phyloP scores from a whole-genome alignment of 2,113 vertebrate genomes.

The Chrysemys picta region DNA sequence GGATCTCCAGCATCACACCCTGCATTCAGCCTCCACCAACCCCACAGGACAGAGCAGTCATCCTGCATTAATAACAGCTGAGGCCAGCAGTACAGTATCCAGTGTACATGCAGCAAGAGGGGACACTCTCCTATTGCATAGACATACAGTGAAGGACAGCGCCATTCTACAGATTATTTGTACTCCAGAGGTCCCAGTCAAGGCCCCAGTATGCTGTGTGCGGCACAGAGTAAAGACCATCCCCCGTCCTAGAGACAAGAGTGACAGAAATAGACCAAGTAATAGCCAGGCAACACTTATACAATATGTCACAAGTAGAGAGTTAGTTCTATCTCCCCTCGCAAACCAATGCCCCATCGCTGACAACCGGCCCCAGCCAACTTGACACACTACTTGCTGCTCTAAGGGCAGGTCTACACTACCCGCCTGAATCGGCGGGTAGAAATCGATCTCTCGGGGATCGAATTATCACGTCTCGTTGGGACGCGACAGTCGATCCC shows the following conservation, averaged over 20 bases:
- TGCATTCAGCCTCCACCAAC: neutral
- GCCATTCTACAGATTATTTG: neutral
- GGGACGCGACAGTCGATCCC: too few species aligned
- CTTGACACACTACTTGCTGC: neutral
- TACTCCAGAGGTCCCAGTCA: fast-evolving
- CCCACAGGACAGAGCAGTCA: neutral
- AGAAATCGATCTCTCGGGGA: too few species aligned
- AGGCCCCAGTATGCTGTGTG: neutral
- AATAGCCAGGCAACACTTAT: neutral
- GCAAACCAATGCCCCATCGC: fast-evolving
- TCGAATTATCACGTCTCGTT: too few species aligned
- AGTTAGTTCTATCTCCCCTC: neutral
- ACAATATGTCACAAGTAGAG: neutral
- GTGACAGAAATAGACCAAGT: neutral
- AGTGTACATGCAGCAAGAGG: neutral
- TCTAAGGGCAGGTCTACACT: neutral
- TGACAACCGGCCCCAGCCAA: neutral
- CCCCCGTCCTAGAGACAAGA: neutral
- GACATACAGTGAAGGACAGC: fast-evolving
- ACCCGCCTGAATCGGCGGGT: too few species aligned
- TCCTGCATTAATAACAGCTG: neutral
- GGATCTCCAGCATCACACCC: neutral
- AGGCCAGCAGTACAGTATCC: neutral
- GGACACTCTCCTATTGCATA: neutral
- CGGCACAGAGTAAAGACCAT: neutral